Evolutionary conservation across 2,113 vertebrate genomes (phyloP).

Genomic region (Muntiacus muntjak): DNA sequence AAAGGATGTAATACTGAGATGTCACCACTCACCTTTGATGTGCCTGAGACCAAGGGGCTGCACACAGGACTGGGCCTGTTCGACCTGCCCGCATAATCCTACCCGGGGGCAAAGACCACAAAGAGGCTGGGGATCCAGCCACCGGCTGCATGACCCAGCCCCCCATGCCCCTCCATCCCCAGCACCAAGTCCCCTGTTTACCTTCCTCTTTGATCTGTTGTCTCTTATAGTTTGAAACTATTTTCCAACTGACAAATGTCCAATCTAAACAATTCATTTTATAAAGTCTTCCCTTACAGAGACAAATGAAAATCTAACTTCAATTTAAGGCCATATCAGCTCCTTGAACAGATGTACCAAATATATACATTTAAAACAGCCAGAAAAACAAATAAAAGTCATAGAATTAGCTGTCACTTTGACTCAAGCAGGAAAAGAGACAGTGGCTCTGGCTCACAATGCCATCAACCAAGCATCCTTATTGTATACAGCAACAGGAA

Average conservation of each 20-base stretch:
- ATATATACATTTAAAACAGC: not conserved
- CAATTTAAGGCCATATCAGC: not conserved
- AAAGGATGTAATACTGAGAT: conserved; percentile 81
- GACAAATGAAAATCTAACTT: conserved; percentile 16
- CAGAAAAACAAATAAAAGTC: not conserved
- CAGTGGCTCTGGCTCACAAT: not conserved
- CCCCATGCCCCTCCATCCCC: not conserved
- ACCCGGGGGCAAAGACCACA: conserved; percentile 85
- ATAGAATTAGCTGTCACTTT: conserved; percentile 22
- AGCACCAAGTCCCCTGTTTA: conserved; percentile 69
- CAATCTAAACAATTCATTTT: not conserved
- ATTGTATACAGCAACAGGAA: not conserved
- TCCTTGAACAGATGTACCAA: conserved; percentile 9
- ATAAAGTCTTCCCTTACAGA: conserved; percentile 6
- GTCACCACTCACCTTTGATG: conserved; percentile 74
- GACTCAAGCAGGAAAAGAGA: not conserved
- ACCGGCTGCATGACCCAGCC: not conserved
- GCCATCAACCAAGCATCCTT: not conserved
- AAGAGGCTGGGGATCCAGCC: conserved; percentile 70
- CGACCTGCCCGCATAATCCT: conserved; percentile 86
- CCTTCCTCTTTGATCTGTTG: conserved; percentile 76
- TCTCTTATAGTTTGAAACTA: conserved; percentile 63
- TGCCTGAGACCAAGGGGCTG: conserved; percentile 75
- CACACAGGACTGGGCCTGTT: conserved; percentile 83
- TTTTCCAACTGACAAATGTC: conserved; percentile 57